Conservation (phyloP, 2,888 invertebrate species). For the Serripes groenlandicus region DNA sequence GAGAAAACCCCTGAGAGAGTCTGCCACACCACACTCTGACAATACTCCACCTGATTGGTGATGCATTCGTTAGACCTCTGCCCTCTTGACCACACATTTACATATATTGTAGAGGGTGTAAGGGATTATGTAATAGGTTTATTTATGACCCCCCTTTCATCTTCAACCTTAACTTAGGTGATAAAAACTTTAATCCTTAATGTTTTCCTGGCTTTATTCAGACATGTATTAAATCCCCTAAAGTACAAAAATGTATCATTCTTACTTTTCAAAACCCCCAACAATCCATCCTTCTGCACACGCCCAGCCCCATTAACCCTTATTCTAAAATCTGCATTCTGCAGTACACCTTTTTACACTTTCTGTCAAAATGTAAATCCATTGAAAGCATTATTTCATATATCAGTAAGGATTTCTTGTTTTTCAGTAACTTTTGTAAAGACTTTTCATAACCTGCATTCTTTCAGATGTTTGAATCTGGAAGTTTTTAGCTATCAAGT, state of each 20-base stretch:
- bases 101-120: conserved; percentile 26
- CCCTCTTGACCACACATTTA: conserved; percentile 38
- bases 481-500: no score
- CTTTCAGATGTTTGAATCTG: no score
- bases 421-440: no score
- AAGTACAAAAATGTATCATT: conserved; percentile 5
- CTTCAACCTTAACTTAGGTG: conserved; percentile 24
- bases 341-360: no score
- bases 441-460: no score
- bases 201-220: conserved; percentile 36
- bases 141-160: conserved; percentile 38
- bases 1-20: no score
- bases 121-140: conserved; percentile 26
- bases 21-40: conserved; percentile 29
- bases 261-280: conserved; percentile 11
- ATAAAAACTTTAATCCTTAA: conserved; percentile 35
- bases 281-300: conserved; percentile 10
- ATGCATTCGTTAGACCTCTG: conserved; percentile 6
- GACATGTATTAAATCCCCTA: conserved; percentile 8
- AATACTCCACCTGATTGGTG: conserved; percentile 50
- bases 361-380: no score
- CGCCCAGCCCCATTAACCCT: conserved; percentile 14
- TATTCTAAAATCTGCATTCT: no score
- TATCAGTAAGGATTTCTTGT: no score
- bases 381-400: no score